phyloP scores from a whole-genome alignment of 2,113 vertebrate genomes.

The Pterophyllum scalare region DNA sequence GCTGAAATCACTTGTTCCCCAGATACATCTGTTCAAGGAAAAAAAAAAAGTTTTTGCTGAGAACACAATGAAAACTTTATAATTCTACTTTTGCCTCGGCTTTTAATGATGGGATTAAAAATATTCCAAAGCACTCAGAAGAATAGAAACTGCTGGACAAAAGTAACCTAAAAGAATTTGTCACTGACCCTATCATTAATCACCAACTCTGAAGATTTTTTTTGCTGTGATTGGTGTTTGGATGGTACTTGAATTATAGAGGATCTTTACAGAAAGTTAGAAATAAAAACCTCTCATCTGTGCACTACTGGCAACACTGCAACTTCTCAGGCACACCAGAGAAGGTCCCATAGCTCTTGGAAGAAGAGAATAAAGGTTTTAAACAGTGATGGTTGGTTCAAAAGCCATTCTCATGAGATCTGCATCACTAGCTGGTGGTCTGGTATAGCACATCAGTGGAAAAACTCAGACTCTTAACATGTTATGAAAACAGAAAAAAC shows the following conservation, averaged over 20 bases:
- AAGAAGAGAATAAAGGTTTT: neutral
- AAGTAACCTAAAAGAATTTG: neutral
- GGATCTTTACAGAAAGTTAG: conserved; percentile 11
- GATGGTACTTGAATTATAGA: conserved; percentile 4
- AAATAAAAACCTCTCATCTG: conserved; percentile 42
- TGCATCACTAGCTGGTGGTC: neutral
- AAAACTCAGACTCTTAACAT: conserved; percentile 28
- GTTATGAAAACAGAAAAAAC: conserved; percentile 53
- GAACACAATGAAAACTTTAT: conserved; percentile 46
- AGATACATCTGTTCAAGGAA: conserved; percentile 29
- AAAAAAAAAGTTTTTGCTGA: conserved; percentile 35
- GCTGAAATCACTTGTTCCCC: conserved; percentile 56
- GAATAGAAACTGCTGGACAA: neutral
- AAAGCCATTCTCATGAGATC: conserved; percentile 20
- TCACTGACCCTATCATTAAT: neutral
- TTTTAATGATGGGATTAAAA: neutral
- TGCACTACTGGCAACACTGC: neutral
- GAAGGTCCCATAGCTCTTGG: neutral
- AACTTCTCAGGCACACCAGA: conserved; percentile 3
- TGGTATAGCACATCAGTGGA: conserved; percentile 19
- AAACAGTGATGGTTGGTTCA: conserved; percentile 22
- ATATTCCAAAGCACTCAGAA: neutral
- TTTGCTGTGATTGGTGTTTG: neutral
- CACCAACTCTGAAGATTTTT: neutral
- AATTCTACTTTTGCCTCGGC: conserved; percentile 15